Evolutionary conservation across 2,888 invertebrate genomes (phyloP).

Genomic region (Crioceris asparagi): DNA sequence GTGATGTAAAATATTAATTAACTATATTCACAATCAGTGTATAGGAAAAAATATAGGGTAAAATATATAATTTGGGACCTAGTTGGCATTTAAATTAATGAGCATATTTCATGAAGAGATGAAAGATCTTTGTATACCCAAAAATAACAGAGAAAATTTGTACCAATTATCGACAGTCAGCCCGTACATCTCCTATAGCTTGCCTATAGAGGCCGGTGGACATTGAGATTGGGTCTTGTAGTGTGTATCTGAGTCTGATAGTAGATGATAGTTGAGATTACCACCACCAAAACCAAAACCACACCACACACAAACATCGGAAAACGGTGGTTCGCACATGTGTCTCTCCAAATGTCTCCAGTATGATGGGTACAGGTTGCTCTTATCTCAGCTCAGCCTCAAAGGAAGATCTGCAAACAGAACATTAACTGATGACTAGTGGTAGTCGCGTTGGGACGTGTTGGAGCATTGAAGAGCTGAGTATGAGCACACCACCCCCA

Average conservation of each 20-base stretch:
- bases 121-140: neutral
- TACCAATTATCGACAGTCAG: too few relatives aligned
- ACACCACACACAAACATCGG: constrained; percentile 10
- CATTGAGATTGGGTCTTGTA: too few relatives aligned
- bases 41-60: too few relatives aligned
- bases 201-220: constrained; percentile 38
- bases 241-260: too few relatives aligned
- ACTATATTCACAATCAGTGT: too few relatives aligned
- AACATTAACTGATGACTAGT: constrained; percentile 38
- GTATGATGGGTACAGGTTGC: constrained; percentile 12
- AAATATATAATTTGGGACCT: too few relatives aligned
- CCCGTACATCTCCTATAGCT: too few relatives aligned
- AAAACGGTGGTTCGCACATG: constrained; percentile 12
- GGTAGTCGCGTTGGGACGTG: constrained; percentile 25
- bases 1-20: too few relatives aligned
- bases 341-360: constrained; percentile 13
- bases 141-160: constrained; percentile 7
- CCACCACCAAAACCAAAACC: too few relatives aligned
- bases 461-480: constrained; percentile 34
- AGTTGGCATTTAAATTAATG: too few relatives aligned
- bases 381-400: constrained; percentile 33
- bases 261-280: too few relatives aligned
- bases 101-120: too few relatives aligned
- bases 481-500: constrained; percentile 40
- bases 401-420: constrained; percentile 42